Percentiles rank a stretch among this genome's conserved stretches.
Conservation (phyloP, 1,140 invertebrate genomes). For the Pemphigus obesinymphae region DNA sequence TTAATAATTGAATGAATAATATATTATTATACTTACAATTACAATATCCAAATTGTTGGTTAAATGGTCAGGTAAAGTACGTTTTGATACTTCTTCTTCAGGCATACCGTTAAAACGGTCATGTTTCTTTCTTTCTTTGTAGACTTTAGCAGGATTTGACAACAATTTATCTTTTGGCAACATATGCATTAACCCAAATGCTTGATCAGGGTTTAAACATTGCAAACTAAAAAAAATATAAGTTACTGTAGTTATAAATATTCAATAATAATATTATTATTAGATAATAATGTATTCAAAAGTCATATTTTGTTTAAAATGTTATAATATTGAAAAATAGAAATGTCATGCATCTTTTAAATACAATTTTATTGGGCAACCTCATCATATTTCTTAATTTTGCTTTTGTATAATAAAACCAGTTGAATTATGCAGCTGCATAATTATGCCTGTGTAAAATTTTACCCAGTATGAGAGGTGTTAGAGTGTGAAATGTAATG, state of each 20-base stretch:
- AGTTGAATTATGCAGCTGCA: too few species aligned
- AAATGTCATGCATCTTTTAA: too few species aligned
- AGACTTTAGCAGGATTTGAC: slow-evolving; percentile 51
- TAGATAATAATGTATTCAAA: too few species aligned
- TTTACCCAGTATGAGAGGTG: too few species aligned
- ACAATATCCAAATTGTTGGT: slow-evolving; percentile 90
- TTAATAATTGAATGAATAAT: neutral
- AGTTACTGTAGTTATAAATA: neutral
- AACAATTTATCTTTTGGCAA: slow-evolving; percentile 20
- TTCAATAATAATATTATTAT: too few species aligned
- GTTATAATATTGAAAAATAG: neutral
- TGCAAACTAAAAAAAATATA: slow-evolving; percentile 18
- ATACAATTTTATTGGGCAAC: too few species aligned
- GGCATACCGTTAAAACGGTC: slow-evolving; percentile 96
- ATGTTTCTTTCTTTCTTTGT: slow-evolving; percentile 88
- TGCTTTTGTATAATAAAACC: too few species aligned
- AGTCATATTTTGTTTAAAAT: too few species aligned
- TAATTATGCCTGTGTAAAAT: too few species aligned
- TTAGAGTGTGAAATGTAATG: too few species aligned
- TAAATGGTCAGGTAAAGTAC: slow-evolving; percentile 89
- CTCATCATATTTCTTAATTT: too few species aligned
- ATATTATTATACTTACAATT: slow-evolving; percentile 75
- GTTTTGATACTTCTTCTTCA: slow-evolving; percentile 90
- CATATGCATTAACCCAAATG: slow-evolving; percentile 29
- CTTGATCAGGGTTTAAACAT: slow-evolving; percentile 37